Percentiles rank a stretch among this genome's conserved stretches.
These are phyloP conservation scores for Eledone cirrhosa DNA, from an alignment of 2,888 invertebrate genomes.

Conservation along the genomic window DNA sequence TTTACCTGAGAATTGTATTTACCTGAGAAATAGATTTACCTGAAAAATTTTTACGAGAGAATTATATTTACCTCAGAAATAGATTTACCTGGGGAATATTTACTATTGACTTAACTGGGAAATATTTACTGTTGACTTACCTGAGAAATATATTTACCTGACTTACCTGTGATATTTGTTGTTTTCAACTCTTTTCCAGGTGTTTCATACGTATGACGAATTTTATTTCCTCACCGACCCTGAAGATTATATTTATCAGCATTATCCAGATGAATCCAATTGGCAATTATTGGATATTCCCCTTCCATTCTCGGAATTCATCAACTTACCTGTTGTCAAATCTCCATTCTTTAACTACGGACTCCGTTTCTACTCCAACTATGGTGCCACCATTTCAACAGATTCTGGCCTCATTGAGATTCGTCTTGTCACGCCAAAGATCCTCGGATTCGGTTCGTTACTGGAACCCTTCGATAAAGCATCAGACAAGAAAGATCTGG, in stretches of 20 bases:
- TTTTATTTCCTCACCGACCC: conserved; percentile 67
- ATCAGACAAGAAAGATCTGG: conserved; percentile 46
- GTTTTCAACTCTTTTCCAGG: conserved; percentile 27
- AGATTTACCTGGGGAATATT: too few species aligned
- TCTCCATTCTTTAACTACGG: conserved; percentile 68
- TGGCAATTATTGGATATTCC: conserved; percentile 69
- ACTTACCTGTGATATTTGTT: too few species aligned
- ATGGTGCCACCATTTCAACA: conserved; percentile 56
- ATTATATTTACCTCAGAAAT: too few species aligned
- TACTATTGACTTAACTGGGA: too few species aligned
- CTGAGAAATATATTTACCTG: too few species aligned
- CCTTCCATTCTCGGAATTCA: conserved; percentile 68
- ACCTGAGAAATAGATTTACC: too few species aligned
- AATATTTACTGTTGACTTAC: too few species aligned
- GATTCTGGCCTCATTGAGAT: conserved; percentile 61
- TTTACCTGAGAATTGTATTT: too few species aligned
- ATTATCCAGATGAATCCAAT: conserved; percentile 62
- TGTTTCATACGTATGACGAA: conserved; percentile 64
- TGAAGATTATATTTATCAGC: conserved; percentile 65
- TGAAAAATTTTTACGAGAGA: too few species aligned
- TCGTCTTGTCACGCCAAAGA: conserved; percentile 55
- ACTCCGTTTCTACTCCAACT: conserved; percentile 57
- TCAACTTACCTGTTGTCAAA: conserved; percentile 67
- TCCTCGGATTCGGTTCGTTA: conserved; percentile 58
- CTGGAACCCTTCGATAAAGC: conserved; percentile 54